Evolutionary conservation across 2,888 invertebrate genomes (phyloP), one percentile per base, ranked within the genome.

Genomic region (Acronicta alni): DNA sequence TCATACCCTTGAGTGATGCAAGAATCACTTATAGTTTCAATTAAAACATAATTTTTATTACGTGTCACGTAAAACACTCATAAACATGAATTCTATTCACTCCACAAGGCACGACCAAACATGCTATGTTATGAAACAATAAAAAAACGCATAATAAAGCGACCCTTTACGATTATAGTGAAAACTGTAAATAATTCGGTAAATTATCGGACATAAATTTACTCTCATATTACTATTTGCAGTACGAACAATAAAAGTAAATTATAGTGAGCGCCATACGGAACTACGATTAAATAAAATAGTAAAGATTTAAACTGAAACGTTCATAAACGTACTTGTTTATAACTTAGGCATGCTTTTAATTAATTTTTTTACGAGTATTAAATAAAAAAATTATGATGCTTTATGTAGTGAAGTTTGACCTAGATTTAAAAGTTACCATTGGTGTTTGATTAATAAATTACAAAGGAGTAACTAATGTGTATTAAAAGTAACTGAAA

Each of bases 301-400:
- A 62, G 49, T 64, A 58, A 69, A 77, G 80, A 83, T 79, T 71
- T 46, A 80, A 80, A 76, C 67, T 72, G 72, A 77, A 78, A 16
- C 53, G 47, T 68, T 65, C 47, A 66, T 81, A 80, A 85, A 79
- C 72, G 65, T 82, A 82, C 87, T 82, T 84, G 83, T 84, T 85
- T 81, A 82, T 76, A 72, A 58, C 59, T 43, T 57, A 67, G 63
- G 65, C 67, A 64, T 75, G 68, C 64, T 68, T 79, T 79, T 77
- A 71, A 78, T 74, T 78, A 78, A 75, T 79, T 26, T 83, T 75
- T 84, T 86, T 83, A 87, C 81, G 82, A 80, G 67, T 65, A 51
- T 67, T 63, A 63, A 72, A 82, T 85, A 44, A 83, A 86, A 84
- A 81, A 65, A 49, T 81, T 77, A 83, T 58, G 54, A 48, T 55